Base-by-base conservation (phyloP, 2,888 invertebrate genomes). In the Stomorhina lunata region DNA sequence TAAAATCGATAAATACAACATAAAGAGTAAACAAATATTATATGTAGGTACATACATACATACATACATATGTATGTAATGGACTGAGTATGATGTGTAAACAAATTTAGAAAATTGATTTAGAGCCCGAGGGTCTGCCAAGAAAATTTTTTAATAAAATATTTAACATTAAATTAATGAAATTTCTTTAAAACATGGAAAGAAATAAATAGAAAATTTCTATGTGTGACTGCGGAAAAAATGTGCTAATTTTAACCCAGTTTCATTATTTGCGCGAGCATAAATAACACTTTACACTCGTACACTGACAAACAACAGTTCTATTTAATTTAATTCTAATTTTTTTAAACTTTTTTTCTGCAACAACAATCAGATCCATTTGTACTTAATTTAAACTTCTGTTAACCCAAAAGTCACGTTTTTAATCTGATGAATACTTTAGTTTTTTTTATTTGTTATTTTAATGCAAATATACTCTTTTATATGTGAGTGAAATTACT, bases 331-430 rank as follows among this genome's bases (percentile, higher is more conserved):
- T 40, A 77, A 61, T 66, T 68, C 66, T 22, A 66, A 48, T 66
- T 50, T 15, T 43, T 27, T 9, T 32, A 43, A 7, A n/a, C n/a
- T n/a, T n/a, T n/a, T n/a, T n/a, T n/a, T n/a, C 20, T 32, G 4
- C 17, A 32, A n/a, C 12, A 37, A 37, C 5, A 37, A n/a, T 25
- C 37, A 68, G 34, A 48, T 59, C 7, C 17, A 61, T 20, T 61
- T 50, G 40, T 53, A 4, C n/a, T 55, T 40, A 43, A 20, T 43
- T 61, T 59, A 50, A 55, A 57, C 75, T 50, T 68, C 37, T 66
- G 40, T 77, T 72, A 81, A 81, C 53, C 66, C 72, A 72, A 77
- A 72, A 81, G 77, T 81, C 81, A 81, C 77, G 81, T 77, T 81
- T 81, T 40, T 61, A 50, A 71, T 65, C 77, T 71, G 50, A 77